These are phyloP conservation scores for Alcis repandata DNA, from an alignment of 2,888 invertebrate species.

Conservation along the genomic window DNA sequence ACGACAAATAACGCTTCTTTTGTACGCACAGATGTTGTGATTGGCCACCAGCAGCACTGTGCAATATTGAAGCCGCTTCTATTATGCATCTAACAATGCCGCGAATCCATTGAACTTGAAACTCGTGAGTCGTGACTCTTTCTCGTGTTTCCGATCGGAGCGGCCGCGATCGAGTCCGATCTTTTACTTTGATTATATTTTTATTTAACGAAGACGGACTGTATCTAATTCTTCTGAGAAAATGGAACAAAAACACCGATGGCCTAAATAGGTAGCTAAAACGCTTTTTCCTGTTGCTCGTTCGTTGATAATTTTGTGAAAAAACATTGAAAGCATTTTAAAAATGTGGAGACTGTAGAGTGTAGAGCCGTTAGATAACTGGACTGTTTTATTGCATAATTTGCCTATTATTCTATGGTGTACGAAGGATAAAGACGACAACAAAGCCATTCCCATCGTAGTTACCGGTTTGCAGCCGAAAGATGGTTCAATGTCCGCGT, in stretches of 20 bases:
- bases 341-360: not conserved
- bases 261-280: slow-evolving; percentile 20
- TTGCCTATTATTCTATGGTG: slow-evolving; percentile 8
- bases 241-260: slow-evolving; percentile 34
- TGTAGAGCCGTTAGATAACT: not conserved
- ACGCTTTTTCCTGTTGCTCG: slow-evolving; percentile 19
- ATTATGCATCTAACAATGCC: slow-evolving; percentile 44
- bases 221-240: slow-evolving; percentile 51
- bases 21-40: slow-evolving; percentile 32
- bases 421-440: slow-evolving; percentile 16
- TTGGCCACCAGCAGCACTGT: slow-evolving; percentile 47
- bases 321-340: not conserved
- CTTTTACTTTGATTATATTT: slow-evolving; percentile 44
- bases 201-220: slow-evolving; percentile 41
- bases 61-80: slow-evolving; percentile 47
- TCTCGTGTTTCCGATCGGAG: slow-evolving; percentile 50
- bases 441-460: slow-evolving; percentile 18
- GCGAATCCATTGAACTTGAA: slow-evolving; percentile 50
- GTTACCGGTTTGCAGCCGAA: slow-evolving; percentile 37
- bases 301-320: slow-evolving; percentile 8
- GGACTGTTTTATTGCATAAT: slow-evolving; percentile 8
- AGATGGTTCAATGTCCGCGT: slow-evolving; percentile 44
- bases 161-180: slow-evolving; percentile 36
- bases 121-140: slow-evolving; percentile 57
- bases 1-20: slow-evolving; percentile 14